These are phyloP conservation scores for Orthonychiurus folsomi DNA, from an alignment of 2,888 invertebrate species.

Conservation along the genomic window DNA sequence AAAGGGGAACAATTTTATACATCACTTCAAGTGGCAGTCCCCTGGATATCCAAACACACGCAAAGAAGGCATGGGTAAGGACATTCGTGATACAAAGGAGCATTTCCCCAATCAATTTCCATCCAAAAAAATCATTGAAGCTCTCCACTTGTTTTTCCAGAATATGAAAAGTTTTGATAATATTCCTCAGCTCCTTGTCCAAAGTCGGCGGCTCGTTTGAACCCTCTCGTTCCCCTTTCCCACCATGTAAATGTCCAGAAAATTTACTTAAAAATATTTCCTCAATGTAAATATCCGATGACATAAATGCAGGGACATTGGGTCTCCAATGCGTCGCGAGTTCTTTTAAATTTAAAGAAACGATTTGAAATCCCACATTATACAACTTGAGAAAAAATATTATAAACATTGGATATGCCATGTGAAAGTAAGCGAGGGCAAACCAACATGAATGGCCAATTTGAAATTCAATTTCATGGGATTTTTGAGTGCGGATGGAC, in stretches of 20 bases:
- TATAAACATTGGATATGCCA: background rate
- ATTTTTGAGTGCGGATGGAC: background rate
- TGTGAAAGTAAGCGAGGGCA: background rate
- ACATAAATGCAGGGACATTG: background rate
- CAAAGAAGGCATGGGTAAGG: background rate
- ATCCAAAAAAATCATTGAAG: slow-evolving; percentile 5
- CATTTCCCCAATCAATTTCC: background rate
- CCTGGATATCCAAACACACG: background rate
- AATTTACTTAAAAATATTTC: background rate
- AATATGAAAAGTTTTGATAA: background rate
- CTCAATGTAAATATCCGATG: background rate
- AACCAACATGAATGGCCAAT: background rate
- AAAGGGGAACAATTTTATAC: background rate
- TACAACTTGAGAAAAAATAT: background rate
- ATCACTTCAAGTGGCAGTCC: background rate
- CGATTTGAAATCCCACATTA: background rate
- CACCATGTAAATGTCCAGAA: background rate
- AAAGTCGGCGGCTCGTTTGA: background rate
- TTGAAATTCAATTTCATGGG: background rate
- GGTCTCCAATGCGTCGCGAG: background rate
- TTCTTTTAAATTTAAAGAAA: background rate
- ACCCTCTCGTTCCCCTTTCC: background rate
- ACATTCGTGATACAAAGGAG: background rate
- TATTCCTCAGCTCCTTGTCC: background rate
- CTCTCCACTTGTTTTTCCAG: background rate